A percentile compares a stretch with the other conserved stretches of the same genome.
These are phyloP conservation scores for Enteromius treurensis DNA, from an alignment of 2,797 vertebrate species.

Conservation along the genomic window DNA sequence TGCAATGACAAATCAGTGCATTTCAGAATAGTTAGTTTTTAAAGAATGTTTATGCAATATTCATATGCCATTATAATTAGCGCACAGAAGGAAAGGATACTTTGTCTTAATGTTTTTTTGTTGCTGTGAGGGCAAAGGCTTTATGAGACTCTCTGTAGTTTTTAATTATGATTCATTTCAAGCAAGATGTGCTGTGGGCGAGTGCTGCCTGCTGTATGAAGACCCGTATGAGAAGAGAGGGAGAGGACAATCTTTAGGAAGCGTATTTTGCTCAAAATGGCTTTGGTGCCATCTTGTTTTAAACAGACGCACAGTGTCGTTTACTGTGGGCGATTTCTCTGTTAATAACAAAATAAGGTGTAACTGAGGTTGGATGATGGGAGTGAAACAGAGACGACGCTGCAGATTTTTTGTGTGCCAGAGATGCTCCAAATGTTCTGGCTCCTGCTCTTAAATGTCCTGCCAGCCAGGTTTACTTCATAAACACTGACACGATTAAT, in stretches of 20 bases:
- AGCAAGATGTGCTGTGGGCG: conserved; percentile 3
- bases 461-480: conserved; percentile 16
- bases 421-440: conserved; percentile 25
- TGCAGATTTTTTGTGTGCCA: conserved; percentile 13
- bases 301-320: not conserved
- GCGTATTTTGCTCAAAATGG: not conserved
- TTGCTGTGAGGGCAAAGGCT: not conserved
- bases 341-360: conserved; percentile 10
- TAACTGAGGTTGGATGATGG: not conserved
- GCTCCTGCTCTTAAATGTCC: conserved; percentile 6
- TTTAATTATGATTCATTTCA: conserved; percentile 15
- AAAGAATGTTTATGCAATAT: not conserved
- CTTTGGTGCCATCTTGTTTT: not conserved
- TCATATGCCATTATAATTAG: not conserved
- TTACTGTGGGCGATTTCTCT: not conserved
- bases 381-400: not conserved
- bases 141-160: conserved; percentile 15
- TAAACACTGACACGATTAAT: conserved; percentile 22
- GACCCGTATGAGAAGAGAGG: not conserved
- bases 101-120: conserved; percentile 10
- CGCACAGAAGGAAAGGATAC: not conserved
- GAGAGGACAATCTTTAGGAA: not conserved
- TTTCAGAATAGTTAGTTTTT: not conserved
- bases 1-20: not conserved
- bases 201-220: not conserved